Conservation (phyloP, 2,888 invertebrate species). For the Lottia scabra region DNA sequence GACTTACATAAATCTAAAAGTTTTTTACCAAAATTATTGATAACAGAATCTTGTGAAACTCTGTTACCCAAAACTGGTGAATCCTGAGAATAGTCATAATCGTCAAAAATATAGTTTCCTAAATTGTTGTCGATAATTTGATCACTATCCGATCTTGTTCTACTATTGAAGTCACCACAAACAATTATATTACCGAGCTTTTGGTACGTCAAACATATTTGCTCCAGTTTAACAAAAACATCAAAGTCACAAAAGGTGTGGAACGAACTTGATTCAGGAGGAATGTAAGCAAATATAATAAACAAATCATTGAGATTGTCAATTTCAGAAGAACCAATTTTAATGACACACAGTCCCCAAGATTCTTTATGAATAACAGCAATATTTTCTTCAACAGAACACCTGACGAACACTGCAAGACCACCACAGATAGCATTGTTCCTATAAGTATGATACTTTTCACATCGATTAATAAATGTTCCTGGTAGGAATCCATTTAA, state of each 20-base stretch:
- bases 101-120: not conserved
- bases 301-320: not conserved
- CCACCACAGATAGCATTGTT: not conserved
- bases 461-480: not conserved
- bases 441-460: no score
- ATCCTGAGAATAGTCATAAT: not conserved
- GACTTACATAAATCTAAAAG: constrained; percentile 13
- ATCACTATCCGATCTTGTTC: not conserved
- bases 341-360: not conserved
- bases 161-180: not conserved
- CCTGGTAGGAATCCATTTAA: not conserved
- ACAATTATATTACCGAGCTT: not conserved
- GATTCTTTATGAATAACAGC: not conserved
- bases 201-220: not conserved
- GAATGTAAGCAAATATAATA: not conserved
- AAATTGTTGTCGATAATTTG: not conserved
- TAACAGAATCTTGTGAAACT: no score
- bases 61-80: no score
- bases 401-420: not conserved
- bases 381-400: not conserved
- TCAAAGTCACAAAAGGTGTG: not conserved
- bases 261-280: not conserved
- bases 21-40: no score
- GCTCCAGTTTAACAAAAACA: not conserved
- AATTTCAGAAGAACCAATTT: not conserved